Base-by-base conservation (phyloP, 53 echinoderm and acorn worm genomes). In the Henricia sp. region DNA sequence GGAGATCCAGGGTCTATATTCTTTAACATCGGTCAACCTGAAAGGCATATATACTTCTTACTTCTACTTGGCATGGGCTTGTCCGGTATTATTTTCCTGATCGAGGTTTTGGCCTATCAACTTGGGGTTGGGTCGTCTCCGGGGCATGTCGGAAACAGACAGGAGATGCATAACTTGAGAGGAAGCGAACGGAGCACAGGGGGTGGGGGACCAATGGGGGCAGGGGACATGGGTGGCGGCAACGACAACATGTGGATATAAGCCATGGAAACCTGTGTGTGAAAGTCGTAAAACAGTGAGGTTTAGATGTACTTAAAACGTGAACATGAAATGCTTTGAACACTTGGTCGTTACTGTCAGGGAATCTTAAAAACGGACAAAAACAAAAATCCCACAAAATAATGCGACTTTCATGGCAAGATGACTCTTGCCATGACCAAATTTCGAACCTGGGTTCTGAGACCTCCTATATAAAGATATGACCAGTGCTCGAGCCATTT, bases 171-270 rank as follows among this genome's bases (percentile, higher is more conserved):
- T 21, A 38, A 57, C 58, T 4, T 57, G 6, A 34, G 42, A 29
- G 68, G 54, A 0, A 52, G 59, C 13, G 66, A 60, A 0, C 57
- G 67, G 17, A 54, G 56, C 2, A 51, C 39, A 12, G 67, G 71
- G 13, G 40, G 70, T 29, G 64, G 63, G 21, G 82, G 82, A 55
- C 84, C 64, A 3, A 37, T 60, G 38, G 48, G 56, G 5, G 32
- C 12, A 19, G 62, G 40, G 36, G 66, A 29, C 2, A 28, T 27
- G 24, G 50, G 40, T 0, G 89, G 71, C 24, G 94, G 75, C 35
- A 92, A 92, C 67, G 74, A 86, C 32, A 95, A 95, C 53, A 90
- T 89, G 86, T 95, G 95, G 95, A 87, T 95, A 50, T 95, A 92
- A 41, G 3, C 32, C 37, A 35, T 62, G 48, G 48, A 65, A 29